Conservation (phyloP, 2,888 invertebrate genomes). For the Alsophila aescularia region DNA sequence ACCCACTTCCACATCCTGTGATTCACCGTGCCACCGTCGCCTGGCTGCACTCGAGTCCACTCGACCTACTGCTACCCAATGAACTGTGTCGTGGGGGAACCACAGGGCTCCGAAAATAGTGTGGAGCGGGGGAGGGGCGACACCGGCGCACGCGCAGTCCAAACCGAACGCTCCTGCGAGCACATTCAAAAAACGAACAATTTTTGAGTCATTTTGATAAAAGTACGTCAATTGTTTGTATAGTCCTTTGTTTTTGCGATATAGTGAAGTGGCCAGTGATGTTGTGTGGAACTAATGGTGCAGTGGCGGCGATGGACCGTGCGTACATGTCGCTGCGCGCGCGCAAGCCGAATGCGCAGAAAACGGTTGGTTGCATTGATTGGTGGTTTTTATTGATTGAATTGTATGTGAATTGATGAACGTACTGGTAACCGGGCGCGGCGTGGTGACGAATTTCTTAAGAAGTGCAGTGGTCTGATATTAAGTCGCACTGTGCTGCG, state of each 20-base stretch:
- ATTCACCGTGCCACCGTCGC: slow-evolving; percentile 15
- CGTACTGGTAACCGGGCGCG: background rate
- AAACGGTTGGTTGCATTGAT: slow-evolving; percentile 60
- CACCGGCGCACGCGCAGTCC: slow-evolving; percentile 57
- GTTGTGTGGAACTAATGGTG: slow-evolving; percentile 76
- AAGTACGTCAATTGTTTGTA: slow-evolving; percentile 2
- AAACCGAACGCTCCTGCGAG: slow-evolving; percentile 50
- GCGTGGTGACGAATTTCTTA: background rate
- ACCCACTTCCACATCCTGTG: slow-evolving; percentile 32
- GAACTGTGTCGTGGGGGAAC: slow-evolving; percentile 49
- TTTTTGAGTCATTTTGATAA: background rate
- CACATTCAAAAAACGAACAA: slow-evolving; percentile 8
- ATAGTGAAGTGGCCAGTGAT: slow-evolving; percentile 47
- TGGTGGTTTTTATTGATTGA: slow-evolving; percentile 17
- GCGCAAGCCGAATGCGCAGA: slow-evolving; percentile 71
- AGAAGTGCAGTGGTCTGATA: background rate
- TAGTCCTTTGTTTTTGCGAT: background rate
- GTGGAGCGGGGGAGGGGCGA: slow-evolving; percentile 49
- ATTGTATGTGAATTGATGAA: background rate
- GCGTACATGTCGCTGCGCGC: slow-evolving; percentile 83
- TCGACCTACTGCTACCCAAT: slow-evolving; percentile 23
- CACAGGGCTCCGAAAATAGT: slow-evolving; percentile 70
- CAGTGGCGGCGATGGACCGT: slow-evolving; percentile 79
- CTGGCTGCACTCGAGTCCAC: background rate
- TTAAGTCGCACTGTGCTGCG: too few relatives aligned